phyloP scores from a whole-genome alignment of 2,113 vertebrate species.

The Columba janthina region DNA sequence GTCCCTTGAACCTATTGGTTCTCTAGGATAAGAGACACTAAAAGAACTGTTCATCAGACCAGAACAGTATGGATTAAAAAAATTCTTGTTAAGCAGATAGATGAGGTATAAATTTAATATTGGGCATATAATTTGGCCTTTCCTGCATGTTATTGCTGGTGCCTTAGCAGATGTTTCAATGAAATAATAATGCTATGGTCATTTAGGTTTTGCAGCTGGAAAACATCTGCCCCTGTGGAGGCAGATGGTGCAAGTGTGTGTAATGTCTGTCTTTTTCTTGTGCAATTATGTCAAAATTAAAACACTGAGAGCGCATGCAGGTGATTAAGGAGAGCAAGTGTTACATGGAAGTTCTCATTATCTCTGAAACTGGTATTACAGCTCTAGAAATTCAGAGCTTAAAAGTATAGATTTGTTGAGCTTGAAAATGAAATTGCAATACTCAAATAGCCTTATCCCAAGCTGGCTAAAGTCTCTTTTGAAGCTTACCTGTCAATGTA shows the following conservation, averaged over 20 bases:
- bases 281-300: slow-evolving; percentile 24
- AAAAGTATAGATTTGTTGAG: background rate
- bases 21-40: background rate
- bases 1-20: background rate
- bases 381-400: background rate
- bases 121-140: background rate
- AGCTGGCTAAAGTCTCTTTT: background rate
- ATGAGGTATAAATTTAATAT: background rate
- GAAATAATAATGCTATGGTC: background rate
- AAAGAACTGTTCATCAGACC: background rate
- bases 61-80: slow-evolving; percentile 24
- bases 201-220: slow-evolving; percentile 38
- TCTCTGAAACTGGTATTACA: background rate
- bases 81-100: background rate
- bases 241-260: slow-evolving; percentile 10
- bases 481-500: background rate
- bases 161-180: background rate
- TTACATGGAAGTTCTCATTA: background rate
- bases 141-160: background rate
- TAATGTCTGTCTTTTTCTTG: background rate
- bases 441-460: background rate
- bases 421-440: background rate
- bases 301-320: background rate
- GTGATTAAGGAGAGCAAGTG: slow-evolving; percentile 7
- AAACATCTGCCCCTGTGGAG: slow-evolving; percentile 18